phyloP scores from a whole-genome alignment of 1,140 invertebrate species.

The Spodoptera litura region DNA sequence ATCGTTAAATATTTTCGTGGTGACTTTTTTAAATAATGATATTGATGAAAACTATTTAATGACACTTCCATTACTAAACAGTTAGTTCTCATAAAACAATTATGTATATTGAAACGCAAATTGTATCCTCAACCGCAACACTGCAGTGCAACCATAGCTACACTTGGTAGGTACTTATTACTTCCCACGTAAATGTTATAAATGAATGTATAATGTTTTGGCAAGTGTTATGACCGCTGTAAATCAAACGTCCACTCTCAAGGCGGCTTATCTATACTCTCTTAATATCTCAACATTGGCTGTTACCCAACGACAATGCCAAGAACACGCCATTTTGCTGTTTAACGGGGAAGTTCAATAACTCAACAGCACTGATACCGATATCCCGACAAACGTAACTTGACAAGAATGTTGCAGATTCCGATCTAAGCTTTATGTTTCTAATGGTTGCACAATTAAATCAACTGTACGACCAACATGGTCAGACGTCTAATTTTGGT shows the following conservation, averaged over 20 bases:
- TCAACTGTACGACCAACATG: slow-evolving; percentile 8
- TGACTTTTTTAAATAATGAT: background rate
- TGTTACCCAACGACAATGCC: slow-evolving; percentile 26
- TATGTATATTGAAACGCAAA: background rate
- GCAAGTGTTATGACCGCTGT: slow-evolving; percentile 27
- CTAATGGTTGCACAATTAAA: slow-evolving; percentile 17
- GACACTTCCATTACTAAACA: background rate
- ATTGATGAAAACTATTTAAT: background rate
- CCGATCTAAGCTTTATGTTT: slow-evolving; percentile 12
- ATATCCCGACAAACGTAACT: slow-evolving; percentile 11
- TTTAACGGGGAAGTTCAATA: slow-evolving; percentile 1
- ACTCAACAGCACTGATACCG: background rate
- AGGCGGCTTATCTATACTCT: slow-evolving; percentile 9
- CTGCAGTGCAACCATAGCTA: slow-evolving; percentile 4
- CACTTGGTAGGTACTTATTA: background rate
- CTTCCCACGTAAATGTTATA: slow-evolving; percentile 36
- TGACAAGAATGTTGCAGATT: slow-evolving; percentile 21
- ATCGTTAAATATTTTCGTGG: too few species aligned
- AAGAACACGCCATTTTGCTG: slow-evolving; percentile 17
- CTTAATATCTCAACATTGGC: slow-evolving; percentile 37
- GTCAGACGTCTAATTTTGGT: slow-evolving; percentile 26
- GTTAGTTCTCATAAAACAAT: slow-evolving; percentile 5
- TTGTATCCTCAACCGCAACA: background rate
- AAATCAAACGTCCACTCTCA: slow-evolving; percentile 34
- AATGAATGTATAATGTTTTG: slow-evolving; percentile 26